A percentile compares a stretch with the other conserved stretches of the same genome.
Conservation (phyloP, 2,797 vertebrate genomes). For the Sciaenops ocellatus region DNA sequence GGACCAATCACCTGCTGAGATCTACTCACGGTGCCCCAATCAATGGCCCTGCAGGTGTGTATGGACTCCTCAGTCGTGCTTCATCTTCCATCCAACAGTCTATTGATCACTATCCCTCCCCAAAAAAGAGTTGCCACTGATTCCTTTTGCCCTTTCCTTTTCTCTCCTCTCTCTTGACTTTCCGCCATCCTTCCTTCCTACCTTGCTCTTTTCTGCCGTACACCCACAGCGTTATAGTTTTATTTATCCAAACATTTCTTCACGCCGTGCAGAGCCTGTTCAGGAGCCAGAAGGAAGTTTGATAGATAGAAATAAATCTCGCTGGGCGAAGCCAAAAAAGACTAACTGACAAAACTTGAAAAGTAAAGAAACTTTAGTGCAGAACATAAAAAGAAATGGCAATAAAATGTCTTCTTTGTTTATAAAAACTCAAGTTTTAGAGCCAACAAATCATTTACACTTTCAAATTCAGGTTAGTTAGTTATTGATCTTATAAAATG, state of each 20-base stretch:
- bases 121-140: slow-evolving; percentile 15
- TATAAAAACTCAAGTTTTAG: too few relatives aligned
- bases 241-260: slow-evolving; percentile 24
- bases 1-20: slow-evolving; percentile 33
- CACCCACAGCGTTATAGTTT: slow-evolving; percentile 8
- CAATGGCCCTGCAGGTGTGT: slow-evolving; percentile 34
- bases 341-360: neutral
- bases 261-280: neutral
- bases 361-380: neutral
- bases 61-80: neutral
- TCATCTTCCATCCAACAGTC: neutral
- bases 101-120: slow-evolving; percentile 25
- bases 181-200: neutral
- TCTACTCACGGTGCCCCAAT: slow-evolving; percentile 15
- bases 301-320: slow-evolving; percentile 5
- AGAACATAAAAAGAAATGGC: neutral
- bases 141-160: neutral
- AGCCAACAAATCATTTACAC: neutral
- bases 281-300: slow-evolving; percentile 12
- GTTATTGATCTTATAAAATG: neutral
- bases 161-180: neutral
- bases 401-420: too few relatives aligned
- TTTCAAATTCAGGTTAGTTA: neutral
- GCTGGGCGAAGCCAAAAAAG: neutral
- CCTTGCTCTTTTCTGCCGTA: slow-evolving; percentile 9